phyloP scores from a whole-genome alignment of 1,140 invertebrate genomes.

The Drosophila ambigua region DNA sequence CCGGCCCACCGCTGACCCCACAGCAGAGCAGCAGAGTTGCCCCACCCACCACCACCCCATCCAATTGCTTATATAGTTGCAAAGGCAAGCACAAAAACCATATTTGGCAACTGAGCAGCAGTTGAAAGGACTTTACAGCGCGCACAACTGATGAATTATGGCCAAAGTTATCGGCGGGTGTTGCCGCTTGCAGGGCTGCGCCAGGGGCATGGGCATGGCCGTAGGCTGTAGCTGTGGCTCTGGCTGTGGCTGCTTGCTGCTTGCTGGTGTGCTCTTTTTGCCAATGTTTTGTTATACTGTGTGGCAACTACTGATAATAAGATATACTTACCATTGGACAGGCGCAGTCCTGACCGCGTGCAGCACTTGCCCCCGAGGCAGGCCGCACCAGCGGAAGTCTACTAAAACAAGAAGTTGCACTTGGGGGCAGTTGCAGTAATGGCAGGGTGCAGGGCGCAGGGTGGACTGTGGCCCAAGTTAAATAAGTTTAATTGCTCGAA shows the following conservation, averaged over 20 bases:
- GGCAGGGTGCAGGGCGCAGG: background rate
- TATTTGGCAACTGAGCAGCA: constrained; percentile 74
- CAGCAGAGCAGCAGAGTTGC: too few species aligned
- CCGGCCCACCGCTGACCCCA: background rate
- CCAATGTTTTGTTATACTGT: constrained; percentile 49
- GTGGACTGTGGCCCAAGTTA: constrained; percentile 34
- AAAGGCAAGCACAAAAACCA: constrained; percentile 50
- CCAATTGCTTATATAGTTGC: constrained; percentile 21
- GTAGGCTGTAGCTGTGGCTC: background rate
- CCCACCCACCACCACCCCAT: too few species aligned
- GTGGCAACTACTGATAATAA: constrained; percentile 67
- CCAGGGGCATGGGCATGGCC: background rate
- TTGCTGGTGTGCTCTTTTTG: constrained; percentile 3
- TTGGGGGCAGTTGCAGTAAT: background rate
- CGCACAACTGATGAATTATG: constrained; percentile 65
- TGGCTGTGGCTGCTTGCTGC: background rate
- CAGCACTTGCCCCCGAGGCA: background rate
- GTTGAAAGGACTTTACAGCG: constrained; percentile 73
- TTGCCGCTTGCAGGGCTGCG: background rate
- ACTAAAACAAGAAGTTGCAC: constrained; percentile 41
- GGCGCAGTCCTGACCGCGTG: constrained; percentile 15
- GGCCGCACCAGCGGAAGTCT: constrained; percentile 19
- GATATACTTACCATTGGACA: constrained; percentile 42
- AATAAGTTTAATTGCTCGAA: constrained; percentile 62
- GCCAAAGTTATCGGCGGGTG: constrained; percentile 64